Percentiles rank a stretch among this genome's conserved stretches.
Evolutionary conservation across 2,797 vertebrate species (phyloP).

Genomic region (Odontamblyopus lacepedii): DNA sequence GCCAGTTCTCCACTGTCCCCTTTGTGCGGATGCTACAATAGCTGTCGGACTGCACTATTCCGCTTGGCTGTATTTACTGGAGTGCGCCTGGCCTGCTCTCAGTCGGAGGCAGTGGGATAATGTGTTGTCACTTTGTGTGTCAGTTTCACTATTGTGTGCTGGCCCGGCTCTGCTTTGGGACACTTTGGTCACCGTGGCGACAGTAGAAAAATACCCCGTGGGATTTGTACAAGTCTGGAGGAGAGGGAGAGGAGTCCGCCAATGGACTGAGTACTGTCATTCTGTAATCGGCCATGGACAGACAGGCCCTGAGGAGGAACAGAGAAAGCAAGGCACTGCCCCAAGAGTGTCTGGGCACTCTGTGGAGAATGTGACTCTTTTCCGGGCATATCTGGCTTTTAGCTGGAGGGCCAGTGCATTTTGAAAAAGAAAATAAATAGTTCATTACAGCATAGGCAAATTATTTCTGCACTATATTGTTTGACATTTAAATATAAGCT

Average conservation of each 20-base stretch:
- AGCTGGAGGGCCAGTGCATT: background rate
- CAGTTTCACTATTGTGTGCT: constrained; percentile 51
- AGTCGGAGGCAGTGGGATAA: constrained; percentile 49
- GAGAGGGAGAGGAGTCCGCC: constrained; percentile 54
- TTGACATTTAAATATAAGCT: background rate
- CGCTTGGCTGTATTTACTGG: constrained; percentile 33
- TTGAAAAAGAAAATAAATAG: background rate
- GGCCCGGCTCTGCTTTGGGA: constrained; percentile 54
- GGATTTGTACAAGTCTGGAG: constrained; percentile 59
- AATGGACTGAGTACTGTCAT: constrained; percentile 67
- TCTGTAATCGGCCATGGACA: constrained; percentile 71
- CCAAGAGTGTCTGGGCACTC: constrained; percentile 24
- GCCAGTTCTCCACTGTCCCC: constrained; percentile 20
- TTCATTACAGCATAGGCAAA: background rate
- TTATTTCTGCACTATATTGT: background rate
- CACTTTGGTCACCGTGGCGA: constrained; percentile 54
- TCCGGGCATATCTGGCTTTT: constrained; percentile 15
- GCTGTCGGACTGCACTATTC: constrained; percentile 19
- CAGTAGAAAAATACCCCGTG: constrained; percentile 42
- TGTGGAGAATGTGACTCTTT: constrained; percentile 22
- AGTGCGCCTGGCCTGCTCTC: constrained; percentile 30
- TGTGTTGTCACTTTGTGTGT: constrained; percentile 52
- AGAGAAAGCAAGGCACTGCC: constrained; percentile 39
- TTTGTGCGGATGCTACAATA: constrained; percentile 25
- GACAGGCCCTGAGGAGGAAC: constrained; percentile 63